Evolutionary conservation across 2,113 vertebrate species (phyloP), one percentile per base, ranked within the genome.

Genomic region (Peucedramus taeniatus): DNA sequence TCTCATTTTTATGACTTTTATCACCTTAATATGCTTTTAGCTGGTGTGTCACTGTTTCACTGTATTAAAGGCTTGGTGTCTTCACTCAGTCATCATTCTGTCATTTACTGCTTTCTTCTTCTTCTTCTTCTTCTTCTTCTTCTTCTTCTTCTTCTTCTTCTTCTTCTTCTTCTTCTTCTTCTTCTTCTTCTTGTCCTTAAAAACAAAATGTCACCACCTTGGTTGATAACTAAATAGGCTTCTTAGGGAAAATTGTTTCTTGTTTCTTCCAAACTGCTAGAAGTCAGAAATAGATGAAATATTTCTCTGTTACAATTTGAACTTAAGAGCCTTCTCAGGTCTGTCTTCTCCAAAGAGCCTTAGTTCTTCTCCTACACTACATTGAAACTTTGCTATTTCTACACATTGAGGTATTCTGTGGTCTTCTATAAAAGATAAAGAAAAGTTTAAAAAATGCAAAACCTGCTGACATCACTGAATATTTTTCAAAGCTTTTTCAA

Each of bases 161-260:
- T n/a, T n/a, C n/a, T n/a, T n/a, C n/a, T n/a, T n/a, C n/a, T n/a
- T n/a, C n/a, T n/a, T n/a, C n/a, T n/a, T n/a, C n/a, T n/a, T n/a
- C n/a, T n/a, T n/a, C n/a, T n/a, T n/a, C n/a, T n/a, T n/a, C n/a
- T n/a, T 86, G 39, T 86, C 60, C 69, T 60, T 78, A 78, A 74
- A 80, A 44, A 87, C 54, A 75, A 89, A 91, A 91, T 89, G 61
- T 94, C 90, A 87, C 50, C 42, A n/a, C 33, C 59, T 18, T 88
- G 75, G n/a, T 40, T 94, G 84, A 80, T 90, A 87, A 70, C 84
- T 93, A 70, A 93, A 82, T 53, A 80, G n/a, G 10, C 64, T 90
- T 87, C 50, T 50, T 54, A 42, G 26, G 86, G 40, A 60, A 79
- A 87, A 79, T 68, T 1, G 0, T n/a, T 78, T 87, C n/a, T 63